Conservation (phyloP, 1,140 invertebrate species). For the Diprion similis region DNA sequence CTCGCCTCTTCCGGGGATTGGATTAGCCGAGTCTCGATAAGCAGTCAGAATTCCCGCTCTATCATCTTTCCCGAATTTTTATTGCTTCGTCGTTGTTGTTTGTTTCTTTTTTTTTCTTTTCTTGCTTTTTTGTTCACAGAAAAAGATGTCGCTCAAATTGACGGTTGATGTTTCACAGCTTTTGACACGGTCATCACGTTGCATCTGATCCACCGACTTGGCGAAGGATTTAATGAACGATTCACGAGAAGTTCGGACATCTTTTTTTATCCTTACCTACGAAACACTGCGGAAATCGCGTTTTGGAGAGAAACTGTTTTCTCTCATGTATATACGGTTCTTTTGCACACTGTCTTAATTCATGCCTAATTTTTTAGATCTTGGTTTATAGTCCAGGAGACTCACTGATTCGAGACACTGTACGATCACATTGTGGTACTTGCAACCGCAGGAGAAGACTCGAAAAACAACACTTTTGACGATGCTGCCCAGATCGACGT, state of each 20-base stretch:
- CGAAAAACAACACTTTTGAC: no score
- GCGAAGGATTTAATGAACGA: background rate
- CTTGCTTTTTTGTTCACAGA: no score
- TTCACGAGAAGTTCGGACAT: background rate
- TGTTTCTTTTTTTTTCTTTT: no score
- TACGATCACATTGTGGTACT: background rate
- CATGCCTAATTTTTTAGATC: no score
- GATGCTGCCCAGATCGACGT: no score
- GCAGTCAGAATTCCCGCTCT: constrained; percentile 1
- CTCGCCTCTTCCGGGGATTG: constrained; percentile 9
- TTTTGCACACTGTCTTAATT: no score
- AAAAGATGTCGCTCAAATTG: background rate
- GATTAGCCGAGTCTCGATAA: background rate
- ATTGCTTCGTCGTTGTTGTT: no score
- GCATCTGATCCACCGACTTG: background rate
- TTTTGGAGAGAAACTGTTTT: no score
- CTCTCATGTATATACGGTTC: no score
- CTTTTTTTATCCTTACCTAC: background rate
- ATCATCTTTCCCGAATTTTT: background rate
- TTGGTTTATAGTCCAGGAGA: background rate
- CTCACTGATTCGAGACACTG: background rate
- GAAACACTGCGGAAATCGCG: background rate
- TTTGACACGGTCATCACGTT: background rate
- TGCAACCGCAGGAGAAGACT: no score
- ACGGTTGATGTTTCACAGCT: background rate